phyloP scores from a whole-genome alignment of 2,888 invertebrate genomes.

The Temnothorax rugatulus region DNA sequence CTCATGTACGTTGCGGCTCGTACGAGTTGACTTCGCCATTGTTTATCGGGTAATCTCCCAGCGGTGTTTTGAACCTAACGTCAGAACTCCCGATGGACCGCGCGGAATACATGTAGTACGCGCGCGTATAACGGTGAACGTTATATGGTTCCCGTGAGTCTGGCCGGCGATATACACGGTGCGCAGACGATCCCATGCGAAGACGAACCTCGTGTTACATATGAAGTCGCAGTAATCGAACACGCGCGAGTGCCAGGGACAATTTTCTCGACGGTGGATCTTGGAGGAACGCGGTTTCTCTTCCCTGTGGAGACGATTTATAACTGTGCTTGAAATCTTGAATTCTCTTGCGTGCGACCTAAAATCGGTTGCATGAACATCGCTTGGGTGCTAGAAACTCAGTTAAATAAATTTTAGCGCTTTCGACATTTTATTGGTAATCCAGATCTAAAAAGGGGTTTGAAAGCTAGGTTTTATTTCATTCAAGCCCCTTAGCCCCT shows the following conservation, averaged over 20 bases:
- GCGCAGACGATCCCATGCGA: neutral
- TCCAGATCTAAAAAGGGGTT: neutral
- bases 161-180: conserved; percentile 29
- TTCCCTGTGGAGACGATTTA: conserved; percentile 2
- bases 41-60: conserved; percentile 48
- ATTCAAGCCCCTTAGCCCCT: neutral
- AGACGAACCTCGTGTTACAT: conserved; percentile 35
- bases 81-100: conserved; percentile 33
- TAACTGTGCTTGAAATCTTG: neutral
- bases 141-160: conserved; percentile 52
- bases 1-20: conserved; percentile 14
- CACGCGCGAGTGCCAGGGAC: conserved; percentile 57
- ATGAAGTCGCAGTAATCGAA: conserved; percentile 56
- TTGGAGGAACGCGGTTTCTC: neutral
- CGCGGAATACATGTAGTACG: conserved; percentile 30
- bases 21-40: conserved; percentile 22
- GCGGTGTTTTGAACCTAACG: conserved; percentile 41
- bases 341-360: conserved; percentile 17
- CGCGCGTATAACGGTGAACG: conserved; percentile 39
- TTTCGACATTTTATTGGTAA: neutral
- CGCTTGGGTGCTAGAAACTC: neutral
- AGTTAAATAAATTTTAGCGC: neutral
- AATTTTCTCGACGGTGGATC: conserved; percentile 61
- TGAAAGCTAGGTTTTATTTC: neutral
- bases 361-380: neutral